Base-by-base conservation (phyloP, 2,888 invertebrate species). In the Athripsodes cinereus region DNA sequence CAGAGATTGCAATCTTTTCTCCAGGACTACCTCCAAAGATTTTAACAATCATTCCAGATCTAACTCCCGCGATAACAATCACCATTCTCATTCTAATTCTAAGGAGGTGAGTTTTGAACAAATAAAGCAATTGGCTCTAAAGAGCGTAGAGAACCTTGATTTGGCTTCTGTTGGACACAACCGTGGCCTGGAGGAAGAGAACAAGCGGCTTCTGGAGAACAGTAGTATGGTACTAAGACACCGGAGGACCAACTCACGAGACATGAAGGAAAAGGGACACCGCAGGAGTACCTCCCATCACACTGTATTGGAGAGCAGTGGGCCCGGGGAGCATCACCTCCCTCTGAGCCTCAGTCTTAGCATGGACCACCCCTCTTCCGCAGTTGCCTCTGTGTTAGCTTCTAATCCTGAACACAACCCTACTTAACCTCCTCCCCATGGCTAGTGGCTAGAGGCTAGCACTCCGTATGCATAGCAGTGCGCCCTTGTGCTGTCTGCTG, bases 211-310 rank as follows among this genome's bases (percentile, higher is more conserved):
- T 22, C 71, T 78, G 61, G 76, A 75, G 52, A 68, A 72, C 52
- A 46, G 60, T 34, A 70, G 70, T 53, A 74, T 73, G 57, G 76
- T 71, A 60, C 69, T 84, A 61, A 75, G 84, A 1, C 84, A 84
- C 70, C 76, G 84, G 2, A 76, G 84, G 66, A 83, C 83, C 44
- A 79, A 80, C 66, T 83, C 83, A n/a, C 77, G 76, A 66, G 84
- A 84, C 67, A 66, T 75, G 60, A 72, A 73, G 66, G 69, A 71
- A 18, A 61, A 66, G 51, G 68, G 68, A 40, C 78, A 78, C 71
- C 75, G 76, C 70, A 75, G 79, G 46, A 78, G 78, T 35, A 74
- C 76, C 55, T 76, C 76, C 47, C 78, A 79, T 65, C 78, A 78
- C 70, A 67, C 78, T 63, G 74, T 78, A 26, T 65, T 78, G 69